Percentiles rank a stretch among this genome's conserved stretches.
Conservation (phyloP, 2,113 vertebrate genomes). For the Oxyura jamaicensis region DNA sequence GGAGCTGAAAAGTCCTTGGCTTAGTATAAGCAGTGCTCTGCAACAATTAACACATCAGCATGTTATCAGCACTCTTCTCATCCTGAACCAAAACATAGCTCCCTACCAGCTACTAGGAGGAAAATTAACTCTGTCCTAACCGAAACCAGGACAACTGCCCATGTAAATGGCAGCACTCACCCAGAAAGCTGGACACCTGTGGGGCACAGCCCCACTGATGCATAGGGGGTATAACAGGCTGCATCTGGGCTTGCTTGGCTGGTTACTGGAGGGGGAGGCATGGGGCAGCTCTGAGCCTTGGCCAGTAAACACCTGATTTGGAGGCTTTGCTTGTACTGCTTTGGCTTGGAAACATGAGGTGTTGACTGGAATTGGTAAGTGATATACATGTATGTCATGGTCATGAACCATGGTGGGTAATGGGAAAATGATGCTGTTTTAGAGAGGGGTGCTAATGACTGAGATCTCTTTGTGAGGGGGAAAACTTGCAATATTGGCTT, state of each 20-base stretch:
- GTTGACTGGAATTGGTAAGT: neutral
- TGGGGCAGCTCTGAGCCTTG: accelerated
- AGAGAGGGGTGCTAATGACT: neutral
- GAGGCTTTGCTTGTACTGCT: neutral
- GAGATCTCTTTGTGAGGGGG: neutral
- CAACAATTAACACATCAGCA: too few species aligned
- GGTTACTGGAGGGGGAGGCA: neutral
- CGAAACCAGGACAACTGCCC: too few species aligned
- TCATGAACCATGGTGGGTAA: neutral
- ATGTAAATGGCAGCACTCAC: neutral
- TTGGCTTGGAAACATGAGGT: neutral
- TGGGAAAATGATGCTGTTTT: neutral
- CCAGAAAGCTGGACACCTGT: neutral
- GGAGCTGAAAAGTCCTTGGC: too few species aligned
- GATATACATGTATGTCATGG: neutral
- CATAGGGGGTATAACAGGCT: neutral
- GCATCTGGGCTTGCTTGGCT: accelerated
- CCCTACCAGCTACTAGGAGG: too few species aligned
- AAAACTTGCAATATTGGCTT: neutral
- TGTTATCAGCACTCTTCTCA: too few species aligned
- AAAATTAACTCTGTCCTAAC: too few species aligned
- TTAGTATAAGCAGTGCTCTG: too few species aligned
- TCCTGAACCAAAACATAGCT: too few species aligned
- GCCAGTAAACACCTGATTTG: neutral
- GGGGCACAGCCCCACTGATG: neutral